Base-by-base conservation (phyloP, 2,113 vertebrate species). In the Notechis scutatus region DNA sequence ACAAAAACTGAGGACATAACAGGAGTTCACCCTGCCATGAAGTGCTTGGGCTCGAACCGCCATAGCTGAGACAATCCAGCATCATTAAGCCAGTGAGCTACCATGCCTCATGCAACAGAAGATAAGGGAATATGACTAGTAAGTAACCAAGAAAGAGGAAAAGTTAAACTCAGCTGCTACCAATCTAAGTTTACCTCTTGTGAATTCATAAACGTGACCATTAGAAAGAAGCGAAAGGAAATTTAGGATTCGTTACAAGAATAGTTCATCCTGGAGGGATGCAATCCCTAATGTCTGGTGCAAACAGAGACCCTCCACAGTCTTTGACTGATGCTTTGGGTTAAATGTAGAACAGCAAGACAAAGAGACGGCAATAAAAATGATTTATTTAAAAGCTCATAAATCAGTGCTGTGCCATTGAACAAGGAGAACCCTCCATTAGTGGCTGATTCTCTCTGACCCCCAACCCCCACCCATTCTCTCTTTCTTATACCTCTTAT, bases 341-440 rank as follows among this genome's bases (percentile, higher is more conserved):
- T 92, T 92, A 92, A 90, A 85, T 3, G 57, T 52, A 88, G 85
- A 85, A 90, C 85, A 92, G 93, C 92, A 93, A 94, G 91, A 92
- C 85, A 92, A 94, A 94, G 89, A 85, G 89, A 52, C 89, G 9
- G 52, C 91, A 61, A 88, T 92, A 94, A 92, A 91, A 87, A 92
- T 91, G 93, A 92, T 91, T 92, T 85, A 94, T 94, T 94, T 91
- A 85, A 86, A 45, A 88, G 91, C 57, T 56, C 50, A 23, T 94
- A 94, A 94, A 94, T 94, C 91, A 94, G 91, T 29, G 1, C 4
- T 85, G 59, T 20, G 57, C 88, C 74, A 42, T 7, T 45, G 85
- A 87, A 52, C 14, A n/a, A 88, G 59, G 85, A 92, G 91, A 85
- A 47, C 29, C 91, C 86, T 59, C 93, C 91, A 94, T 92, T 94